A percentile compares a stretch with the other conserved stretches of the same genome.
Evolutionary conservation across 2,888 invertebrate genomes (phyloP).

Genomic region (Volucella bombylans): DNA sequence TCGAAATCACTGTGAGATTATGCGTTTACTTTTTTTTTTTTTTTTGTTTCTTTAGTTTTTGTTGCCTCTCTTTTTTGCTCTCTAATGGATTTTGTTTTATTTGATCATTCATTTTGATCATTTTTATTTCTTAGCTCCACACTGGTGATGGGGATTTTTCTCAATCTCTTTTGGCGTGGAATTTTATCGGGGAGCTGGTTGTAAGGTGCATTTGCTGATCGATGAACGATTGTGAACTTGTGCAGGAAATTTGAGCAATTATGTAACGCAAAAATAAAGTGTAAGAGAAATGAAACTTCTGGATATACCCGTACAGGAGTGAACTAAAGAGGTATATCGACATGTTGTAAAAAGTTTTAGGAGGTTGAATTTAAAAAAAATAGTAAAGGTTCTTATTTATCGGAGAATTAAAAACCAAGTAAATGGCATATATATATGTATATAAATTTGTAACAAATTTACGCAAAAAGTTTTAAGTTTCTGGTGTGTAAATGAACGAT

Average conservation of each 20-base stretch:
- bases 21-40: slow-evolving; percentile 16
- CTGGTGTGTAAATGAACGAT: too few species aligned
- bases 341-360: too few species aligned
- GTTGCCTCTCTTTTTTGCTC: slow-evolving; percentile 19
- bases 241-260: slow-evolving; percentile 35
- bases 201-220: slow-evolving; percentile 39
- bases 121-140: slow-evolving; percentile 3
- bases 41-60: slow-evolving; percentile 1
- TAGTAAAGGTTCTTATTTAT: too few species aligned
- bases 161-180: slow-evolving; percentile 22
- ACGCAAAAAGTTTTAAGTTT: too few species aligned
- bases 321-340: too few species aligned
- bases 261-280: slow-evolving; percentile 10
- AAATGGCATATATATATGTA: too few species aligned
- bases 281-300: too few species aligned
- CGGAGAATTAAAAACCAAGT: too few species aligned
- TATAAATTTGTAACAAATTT: too few species aligned
- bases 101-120: slow-evolving; percentile 13
- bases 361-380: too few species aligned
- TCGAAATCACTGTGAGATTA: slow-evolving; percentile 60
- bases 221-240: slow-evolving; percentile 6
- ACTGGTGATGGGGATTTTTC: not conserved
- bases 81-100: slow-evolving; percentile 29
- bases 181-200: slow-evolving; percentile 19
- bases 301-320: too few species aligned